Evolutionary conservation across 1,140 invertebrate genomes (phyloP).

Genomic region (Glossosoma conforme): DNA sequence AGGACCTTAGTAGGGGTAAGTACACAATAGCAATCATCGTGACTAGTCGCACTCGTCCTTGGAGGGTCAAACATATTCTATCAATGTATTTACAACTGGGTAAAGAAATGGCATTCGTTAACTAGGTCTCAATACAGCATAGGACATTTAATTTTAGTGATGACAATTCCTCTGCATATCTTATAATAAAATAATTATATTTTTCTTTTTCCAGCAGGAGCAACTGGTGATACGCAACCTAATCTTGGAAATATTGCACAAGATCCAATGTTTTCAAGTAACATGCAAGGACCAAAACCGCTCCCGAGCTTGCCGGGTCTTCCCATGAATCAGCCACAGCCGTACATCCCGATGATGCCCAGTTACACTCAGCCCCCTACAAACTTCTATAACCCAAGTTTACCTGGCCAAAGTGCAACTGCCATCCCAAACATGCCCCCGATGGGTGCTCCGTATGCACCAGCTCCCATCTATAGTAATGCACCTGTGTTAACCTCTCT

Average conservation of each 20-base stretch:
- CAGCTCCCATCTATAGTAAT: slow-evolving; percentile 39
- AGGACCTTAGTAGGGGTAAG: too few species aligned
- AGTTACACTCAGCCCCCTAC: slow-evolving; percentile 38
- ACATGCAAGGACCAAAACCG: slow-evolving; percentile 45
- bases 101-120: too few species aligned
- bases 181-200: too few species aligned
- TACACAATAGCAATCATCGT: too few species aligned
- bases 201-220: neutral
- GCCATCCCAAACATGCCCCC: slow-evolving; percentile 4
- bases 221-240: neutral
- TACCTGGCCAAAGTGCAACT: neutral
- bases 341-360: slow-evolving; percentile 49
- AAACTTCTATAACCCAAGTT: slow-evolving; percentile 13
- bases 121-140: too few species aligned
- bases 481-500: slow-evolving; percentile 59
- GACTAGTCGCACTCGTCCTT: too few species aligned
- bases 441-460: slow-evolving; percentile 18
- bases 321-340: slow-evolving; percentile 53
- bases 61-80: too few species aligned
- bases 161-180: too few species aligned
- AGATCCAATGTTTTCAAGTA: slow-evolving; percentile 32
- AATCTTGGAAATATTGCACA: too few species aligned
- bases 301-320: slow-evolving; percentile 57
- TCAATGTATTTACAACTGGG: too few species aligned
- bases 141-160: too few species aligned